Conservation (phyloP, 2,797 vertebrate genomes). For the Amblyraja radiata region DNA sequence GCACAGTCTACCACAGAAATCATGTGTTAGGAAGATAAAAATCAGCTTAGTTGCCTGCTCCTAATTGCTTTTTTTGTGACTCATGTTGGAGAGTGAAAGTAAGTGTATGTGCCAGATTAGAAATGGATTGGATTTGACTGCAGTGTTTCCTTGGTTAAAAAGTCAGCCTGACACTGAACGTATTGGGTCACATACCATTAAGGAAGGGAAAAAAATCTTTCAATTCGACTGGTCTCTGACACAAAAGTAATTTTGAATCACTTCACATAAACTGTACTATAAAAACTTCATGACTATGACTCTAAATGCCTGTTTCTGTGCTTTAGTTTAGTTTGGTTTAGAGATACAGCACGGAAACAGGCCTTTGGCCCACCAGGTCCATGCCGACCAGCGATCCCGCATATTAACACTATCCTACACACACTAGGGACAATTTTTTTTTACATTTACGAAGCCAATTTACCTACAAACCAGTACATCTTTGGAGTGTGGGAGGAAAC, state of each 20-base stretch:
- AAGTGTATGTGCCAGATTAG: not conserved
- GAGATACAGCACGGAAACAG: too few relatives aligned
- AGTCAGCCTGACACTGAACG: not conserved
- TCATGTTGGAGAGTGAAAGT: not conserved
- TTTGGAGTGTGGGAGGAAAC: too few relatives aligned
- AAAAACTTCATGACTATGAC: not conserved
- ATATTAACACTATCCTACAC: too few relatives aligned
- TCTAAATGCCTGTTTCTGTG: too few relatives aligned
- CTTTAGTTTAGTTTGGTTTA: too few relatives aligned
- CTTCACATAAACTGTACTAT: not conserved
- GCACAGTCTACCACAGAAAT: not conserved
- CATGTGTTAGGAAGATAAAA: not conserved
- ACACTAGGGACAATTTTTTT: too few relatives aligned
- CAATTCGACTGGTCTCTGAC: not conserved
- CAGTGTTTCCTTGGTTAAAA: not conserved
- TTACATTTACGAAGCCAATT: too few relatives aligned
- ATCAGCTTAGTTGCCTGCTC: not conserved
- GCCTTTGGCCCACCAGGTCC: too few relatives aligned
- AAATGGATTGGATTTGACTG: not conserved
- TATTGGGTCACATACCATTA: not conserved
- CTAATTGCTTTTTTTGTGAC: not conserved
- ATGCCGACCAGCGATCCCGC: too few relatives aligned
- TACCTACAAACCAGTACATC: too few relatives aligned
- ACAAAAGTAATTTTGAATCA: not conserved
- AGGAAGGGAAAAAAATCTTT: not conserved